Conservation (phyloP, 2,888 invertebrate species). For the Hylaea fasciaria region DNA sequence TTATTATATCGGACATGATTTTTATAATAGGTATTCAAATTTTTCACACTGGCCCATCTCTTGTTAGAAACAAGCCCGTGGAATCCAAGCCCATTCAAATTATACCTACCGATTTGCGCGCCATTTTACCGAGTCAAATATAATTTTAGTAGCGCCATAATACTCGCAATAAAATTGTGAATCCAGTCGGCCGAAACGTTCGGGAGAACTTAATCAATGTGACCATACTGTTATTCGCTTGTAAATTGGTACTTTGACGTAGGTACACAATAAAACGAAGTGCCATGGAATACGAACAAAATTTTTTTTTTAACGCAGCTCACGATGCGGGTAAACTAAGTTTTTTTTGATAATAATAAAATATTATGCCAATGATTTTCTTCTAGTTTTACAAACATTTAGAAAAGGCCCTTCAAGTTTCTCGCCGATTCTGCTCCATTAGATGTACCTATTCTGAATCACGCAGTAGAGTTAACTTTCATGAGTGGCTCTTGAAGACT, state of each 20-base stretch:
- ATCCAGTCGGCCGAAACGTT: not conserved
- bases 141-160: not conserved
- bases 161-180: conserved; percentile 7
- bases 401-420: too few species aligned
- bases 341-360: too few species aligned
- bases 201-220: not conserved
- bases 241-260: not conserved
- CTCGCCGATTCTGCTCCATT: too few species aligned
- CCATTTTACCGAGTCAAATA: not conserved
- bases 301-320: not conserved
- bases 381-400: too few species aligned
- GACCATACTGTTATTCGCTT: not conserved
- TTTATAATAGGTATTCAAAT: too few species aligned
- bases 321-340: too few species aligned
- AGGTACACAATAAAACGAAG: not conserved
- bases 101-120: conserved; percentile 8
- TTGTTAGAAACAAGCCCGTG: not conserved
- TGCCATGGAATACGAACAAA: not conserved
- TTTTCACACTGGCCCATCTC: not conserved
- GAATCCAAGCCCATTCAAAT: conserved; percentile 9
- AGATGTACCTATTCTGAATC: too few species aligned
- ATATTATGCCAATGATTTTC: too few species aligned
- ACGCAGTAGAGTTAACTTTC: too few species aligned
- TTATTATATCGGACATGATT: too few species aligned
- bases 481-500: too few species aligned